Base-by-base conservation (phyloP, 2,888 invertebrate species). In the Macrophya alboannulata region DNA sequence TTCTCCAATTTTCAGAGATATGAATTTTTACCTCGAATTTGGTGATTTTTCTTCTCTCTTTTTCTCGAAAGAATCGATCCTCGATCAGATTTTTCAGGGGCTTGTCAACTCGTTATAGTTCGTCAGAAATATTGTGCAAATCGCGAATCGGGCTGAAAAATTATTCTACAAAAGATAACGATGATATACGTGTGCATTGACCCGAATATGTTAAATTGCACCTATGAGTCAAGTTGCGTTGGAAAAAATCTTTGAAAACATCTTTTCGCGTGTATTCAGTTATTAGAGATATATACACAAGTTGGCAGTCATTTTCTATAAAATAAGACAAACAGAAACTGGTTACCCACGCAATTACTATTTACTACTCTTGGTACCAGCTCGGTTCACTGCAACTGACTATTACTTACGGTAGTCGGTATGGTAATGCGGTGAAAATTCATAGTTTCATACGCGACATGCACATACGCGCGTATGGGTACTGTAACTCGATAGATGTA, bases 281-380 rank as follows among this genome's bases (percentile, higher is more conserved):
- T 9, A 9, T 62, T n/a, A 25, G 9, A 62, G 62, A n/a, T n/a
- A n/a, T n/a, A n/a, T n/a, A 62, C 6, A 25, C 62, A 62, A 62
- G 21, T 62, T 62, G 62, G 25, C 25, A 62, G 9, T 62, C 21
- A 62, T 62, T 25, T 62, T 62, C 62, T n/a, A n/a, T 62, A 17
- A 62, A 62, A 62, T 62, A 62, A 62, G 25, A 62, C 62, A 62
- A n/a, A n/a, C n/a, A 21, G 12, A 62, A 21, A 25, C 21, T 62
- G 62, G 25, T 62, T 62, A 62, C 62, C 62, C 62, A 62, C 62
- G 25, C 62, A 10, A 10, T 62, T 25, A 62, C 62, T 62, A 62
- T 25, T 62, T 25, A 25, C 62, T 62, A 25, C 62, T 62, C 25
- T n/a, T n/a, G 62, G 10, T 62, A 21, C 62, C 25, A 62, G 62